These are phyloP conservation scores for Anseranas semipalmata DNA, from an alignment of 2,113 vertebrate genomes.

Conservation along the genomic window DNA sequence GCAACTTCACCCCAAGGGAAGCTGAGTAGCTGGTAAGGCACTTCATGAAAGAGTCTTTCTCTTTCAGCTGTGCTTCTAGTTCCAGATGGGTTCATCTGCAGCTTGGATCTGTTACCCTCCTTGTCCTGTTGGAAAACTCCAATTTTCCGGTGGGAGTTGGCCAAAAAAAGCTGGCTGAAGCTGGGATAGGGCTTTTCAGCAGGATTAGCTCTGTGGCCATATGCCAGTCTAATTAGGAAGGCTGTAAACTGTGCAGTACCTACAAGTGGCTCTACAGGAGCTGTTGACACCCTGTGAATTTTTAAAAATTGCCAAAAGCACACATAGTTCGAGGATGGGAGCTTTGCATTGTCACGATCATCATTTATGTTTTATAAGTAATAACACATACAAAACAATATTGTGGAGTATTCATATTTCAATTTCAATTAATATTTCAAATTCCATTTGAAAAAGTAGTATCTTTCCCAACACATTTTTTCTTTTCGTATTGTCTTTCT, in stretches of 20 bases:
- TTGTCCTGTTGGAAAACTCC: background rate
- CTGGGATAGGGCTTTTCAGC: background rate
- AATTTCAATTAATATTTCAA: too few species aligned
- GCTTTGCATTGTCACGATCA: background rate
- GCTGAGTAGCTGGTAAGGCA: background rate
- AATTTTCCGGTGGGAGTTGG: background rate
- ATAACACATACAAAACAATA: rapidly evolving
- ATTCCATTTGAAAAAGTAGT: background rate
- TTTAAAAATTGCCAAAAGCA: background rate
- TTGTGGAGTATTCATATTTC: too few species aligned
- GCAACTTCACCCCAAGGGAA: background rate
- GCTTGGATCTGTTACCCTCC: background rate
- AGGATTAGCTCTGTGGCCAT: background rate
- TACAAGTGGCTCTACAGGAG: background rate
- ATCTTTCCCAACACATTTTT: background rate
- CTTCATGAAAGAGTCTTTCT: background rate
- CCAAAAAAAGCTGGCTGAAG: background rate
- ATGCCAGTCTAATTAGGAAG: background rate
- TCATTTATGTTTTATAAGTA: background rate
- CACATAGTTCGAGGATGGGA: rapidly evolving
- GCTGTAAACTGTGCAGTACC: background rate
- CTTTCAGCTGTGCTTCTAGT: background rate
- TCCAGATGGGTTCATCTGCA: background rate
- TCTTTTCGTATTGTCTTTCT: background rate
- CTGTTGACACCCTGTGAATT: background rate